phyloP scores from a whole-genome alignment of 2,113 vertebrate genomes.

The Anseranas semipalmata region DNA sequence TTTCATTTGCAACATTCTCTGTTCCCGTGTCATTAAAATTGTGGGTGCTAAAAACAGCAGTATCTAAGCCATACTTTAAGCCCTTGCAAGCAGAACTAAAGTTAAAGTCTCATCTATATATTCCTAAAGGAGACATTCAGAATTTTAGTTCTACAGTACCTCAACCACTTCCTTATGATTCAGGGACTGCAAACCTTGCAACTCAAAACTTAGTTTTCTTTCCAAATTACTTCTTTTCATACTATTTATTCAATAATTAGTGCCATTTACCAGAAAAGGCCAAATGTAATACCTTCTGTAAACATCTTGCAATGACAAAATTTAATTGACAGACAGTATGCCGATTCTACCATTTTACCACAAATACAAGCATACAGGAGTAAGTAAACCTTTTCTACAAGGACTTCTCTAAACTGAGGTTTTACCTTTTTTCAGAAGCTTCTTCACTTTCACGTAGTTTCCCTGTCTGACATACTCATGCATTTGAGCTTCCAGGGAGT shows the following conservation, averaged over 20 bases:
- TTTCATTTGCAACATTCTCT: accelerated
- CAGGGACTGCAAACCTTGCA: neutral
- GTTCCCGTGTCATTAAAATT: accelerated
- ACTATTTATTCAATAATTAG: accelerated
- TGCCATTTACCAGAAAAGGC: accelerated
- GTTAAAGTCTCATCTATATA: accelerated
- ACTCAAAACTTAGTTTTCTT: accelerated
- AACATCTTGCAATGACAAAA: neutral
- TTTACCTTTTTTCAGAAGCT: conserved; percentile 85
- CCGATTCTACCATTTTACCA: neutral
- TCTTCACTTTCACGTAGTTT: conserved; percentile 81
- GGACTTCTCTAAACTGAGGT: neutral
- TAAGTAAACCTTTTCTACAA: accelerated
- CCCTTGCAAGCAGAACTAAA: neutral
- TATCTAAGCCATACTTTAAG: accelerated
- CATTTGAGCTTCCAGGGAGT: conserved; percentile 76
- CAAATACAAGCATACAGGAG: accelerated
- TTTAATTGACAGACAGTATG: accelerated
- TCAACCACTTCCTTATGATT: accelerated
- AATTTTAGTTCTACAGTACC: accelerated
- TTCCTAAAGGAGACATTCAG: accelerated
- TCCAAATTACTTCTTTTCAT: neutral
- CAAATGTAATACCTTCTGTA: accelerated
- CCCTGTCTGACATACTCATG: conserved; percentile 80
- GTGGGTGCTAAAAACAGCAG: accelerated